phyloP scores from a whole-genome alignment of 1,140 invertebrate species.

The Bombus polaris region DNA sequence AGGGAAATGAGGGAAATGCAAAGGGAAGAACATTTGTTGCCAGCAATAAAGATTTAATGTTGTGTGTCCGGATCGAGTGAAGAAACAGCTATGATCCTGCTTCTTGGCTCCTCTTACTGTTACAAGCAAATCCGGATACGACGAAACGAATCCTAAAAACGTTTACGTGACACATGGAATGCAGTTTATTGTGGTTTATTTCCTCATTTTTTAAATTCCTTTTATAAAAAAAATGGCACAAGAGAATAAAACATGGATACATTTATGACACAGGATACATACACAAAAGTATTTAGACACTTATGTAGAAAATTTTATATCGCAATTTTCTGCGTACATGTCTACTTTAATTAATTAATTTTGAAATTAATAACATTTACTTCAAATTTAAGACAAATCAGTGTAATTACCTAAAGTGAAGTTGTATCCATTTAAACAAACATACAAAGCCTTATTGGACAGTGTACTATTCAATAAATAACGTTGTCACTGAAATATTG shows the following conservation, averaged over 20 bases:
- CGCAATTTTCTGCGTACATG: no score
- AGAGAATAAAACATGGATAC: neutral
- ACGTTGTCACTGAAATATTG: neutral
- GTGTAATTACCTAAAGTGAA: no score
- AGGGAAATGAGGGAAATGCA: constrained; percentile 30
- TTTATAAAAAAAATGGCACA: neutral
- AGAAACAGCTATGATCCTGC: neutral
- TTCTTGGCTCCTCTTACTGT: neutral
- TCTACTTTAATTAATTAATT: no score
- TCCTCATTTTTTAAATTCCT: neutral
- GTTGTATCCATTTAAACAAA: no score
- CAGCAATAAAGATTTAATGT: constrained; percentile 50
- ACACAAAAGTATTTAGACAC: no score
- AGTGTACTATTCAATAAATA: neutral
- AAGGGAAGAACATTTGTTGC: constrained; percentile 26
- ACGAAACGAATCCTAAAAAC: neutral
- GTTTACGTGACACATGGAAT: neutral
- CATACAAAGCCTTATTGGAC: no score
- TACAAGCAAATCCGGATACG: neutral
- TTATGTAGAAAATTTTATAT: no score
- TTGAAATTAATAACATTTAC: no score
- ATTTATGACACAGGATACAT: no score
- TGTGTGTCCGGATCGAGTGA: neutral
- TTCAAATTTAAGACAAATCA: no score
- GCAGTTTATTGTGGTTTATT: neutral